phyloP scores from a whole-genome alignment of 2,113 vertebrate species.

The Phylloscopus trochiloides region DNA sequence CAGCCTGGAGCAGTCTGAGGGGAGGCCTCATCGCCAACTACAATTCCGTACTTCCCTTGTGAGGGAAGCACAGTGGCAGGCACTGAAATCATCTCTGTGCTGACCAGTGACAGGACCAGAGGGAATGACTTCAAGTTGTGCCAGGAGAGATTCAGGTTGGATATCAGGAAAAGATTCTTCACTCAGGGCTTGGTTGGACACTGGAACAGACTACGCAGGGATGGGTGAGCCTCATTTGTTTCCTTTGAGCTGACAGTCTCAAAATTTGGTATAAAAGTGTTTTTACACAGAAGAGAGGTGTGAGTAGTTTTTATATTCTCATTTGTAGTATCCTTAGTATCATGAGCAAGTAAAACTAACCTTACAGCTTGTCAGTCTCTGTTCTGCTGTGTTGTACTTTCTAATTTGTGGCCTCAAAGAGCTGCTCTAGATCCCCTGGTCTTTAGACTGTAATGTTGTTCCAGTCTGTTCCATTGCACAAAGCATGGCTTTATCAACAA shows the following conservation, averaged over 20 bases:
- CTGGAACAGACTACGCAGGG: neutral
- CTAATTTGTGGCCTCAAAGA: neutral
- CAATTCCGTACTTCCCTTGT: neutral
- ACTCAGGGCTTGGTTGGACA: fast-evolving
- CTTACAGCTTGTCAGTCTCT: neutral
- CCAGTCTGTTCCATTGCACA: neutral
- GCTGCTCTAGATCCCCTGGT: neutral
- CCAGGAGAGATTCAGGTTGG: neutral
- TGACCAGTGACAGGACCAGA: neutral
- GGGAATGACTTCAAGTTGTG: neutral
- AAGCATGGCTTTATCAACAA: neutral
- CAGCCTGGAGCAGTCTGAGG: neutral
- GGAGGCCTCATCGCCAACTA: fast-evolving
- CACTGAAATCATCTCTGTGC: neutral
- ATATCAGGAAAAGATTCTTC: neutral
- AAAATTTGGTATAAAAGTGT: neutral
- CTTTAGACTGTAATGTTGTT: neutral
- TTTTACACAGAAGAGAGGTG: neutral
- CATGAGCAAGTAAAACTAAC: neutral
- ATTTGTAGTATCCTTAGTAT: neutral
- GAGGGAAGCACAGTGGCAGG: neutral
- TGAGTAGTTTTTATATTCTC: neutral
- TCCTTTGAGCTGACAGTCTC: neutral
- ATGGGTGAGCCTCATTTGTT: neutral
- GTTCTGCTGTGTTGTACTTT: neutral